Evolutionary conservation across 2,797 vertebrate genomes (phyloP), one percentile per base, ranked within the genome.

Genomic region (Mus caroli): DNA sequence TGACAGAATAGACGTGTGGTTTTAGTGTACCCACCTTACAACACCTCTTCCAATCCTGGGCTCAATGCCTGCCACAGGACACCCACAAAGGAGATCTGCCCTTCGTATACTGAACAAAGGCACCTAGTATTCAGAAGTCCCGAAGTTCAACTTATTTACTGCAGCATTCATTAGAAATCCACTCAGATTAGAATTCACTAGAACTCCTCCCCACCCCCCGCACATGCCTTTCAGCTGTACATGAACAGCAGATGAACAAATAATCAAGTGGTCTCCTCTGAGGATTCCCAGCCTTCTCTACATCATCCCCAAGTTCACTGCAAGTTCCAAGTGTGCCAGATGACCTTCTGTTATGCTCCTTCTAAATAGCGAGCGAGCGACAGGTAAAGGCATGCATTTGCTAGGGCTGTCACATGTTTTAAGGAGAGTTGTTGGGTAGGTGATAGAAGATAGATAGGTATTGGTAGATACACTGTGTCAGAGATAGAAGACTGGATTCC

Each of bases 171-270:
- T 86, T 77, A 93, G 89, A 50, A 28, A 86, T 10, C n/a, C 31
- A 80, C 31, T 94, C 58, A 64, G 43, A 34, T 94, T 67, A 94
- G 67, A 94, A 69, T 69, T 92, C 46, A 43, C 58, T 37, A 67
- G 88, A 43, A 40, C 62, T 43, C 58, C 43, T 5, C 3, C 43
- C 43, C 40, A 43, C 69, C 37, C n/a, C 0, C 40, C 2, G 6
- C 14, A 31, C 28, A 19, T 9, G 75, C 75, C 14, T 77, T 79
- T 73, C 34, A 4, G 43, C 62, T 79, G 6, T 52, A 34, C 28
- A 19, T 34, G 34, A 85, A 43, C 20, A 71, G 17, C 52, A 31
- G 91, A 77, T 37, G 17, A 22, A n/a, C 58, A 37, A 89, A 82
- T n/a, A 86, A 37, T n/a, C 46, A 69, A 69, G 28, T 11, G n/a